Conservation (phyloP, 2,113 vertebrate genomes). For the Melanerpes formicivorus region DNA sequence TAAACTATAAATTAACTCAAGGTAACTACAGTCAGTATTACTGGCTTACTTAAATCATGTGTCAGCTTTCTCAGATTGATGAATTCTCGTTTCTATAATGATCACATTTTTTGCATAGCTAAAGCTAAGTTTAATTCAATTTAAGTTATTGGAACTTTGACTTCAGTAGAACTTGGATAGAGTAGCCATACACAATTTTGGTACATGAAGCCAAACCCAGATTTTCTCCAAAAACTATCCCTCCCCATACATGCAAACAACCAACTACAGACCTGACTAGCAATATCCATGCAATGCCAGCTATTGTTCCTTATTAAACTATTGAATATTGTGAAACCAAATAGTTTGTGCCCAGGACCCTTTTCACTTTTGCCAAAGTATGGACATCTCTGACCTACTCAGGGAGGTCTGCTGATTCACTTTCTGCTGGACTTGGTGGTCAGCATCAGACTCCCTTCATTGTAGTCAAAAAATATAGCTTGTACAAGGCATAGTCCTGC, state of each 20-base stretch:
- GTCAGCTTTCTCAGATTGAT: background rate
- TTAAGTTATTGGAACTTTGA: background rate
- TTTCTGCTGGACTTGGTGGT: background rate
- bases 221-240: background rate
- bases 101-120: background rate
- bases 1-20: conserved; percentile 6
- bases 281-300: background rate
- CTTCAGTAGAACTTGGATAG: background rate
- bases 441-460: background rate
- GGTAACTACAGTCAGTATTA: background rate
- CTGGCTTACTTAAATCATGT: background rate
- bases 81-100: background rate
- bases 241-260: background rate
- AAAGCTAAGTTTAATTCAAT: background rate
- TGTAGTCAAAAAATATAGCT: background rate
- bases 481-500: background rate
- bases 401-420: background rate
- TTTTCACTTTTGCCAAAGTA: background rate
- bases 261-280: background rate
- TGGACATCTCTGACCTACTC: background rate
- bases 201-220: background rate
- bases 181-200: background rate
- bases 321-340: background rate
- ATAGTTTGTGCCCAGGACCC: background rate
- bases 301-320: background rate